These are phyloP conservation scores for Mormyrops boulengeri DNA, from an alignment of 2,797 vertebrate species.

Conservation along the genomic window DNA sequence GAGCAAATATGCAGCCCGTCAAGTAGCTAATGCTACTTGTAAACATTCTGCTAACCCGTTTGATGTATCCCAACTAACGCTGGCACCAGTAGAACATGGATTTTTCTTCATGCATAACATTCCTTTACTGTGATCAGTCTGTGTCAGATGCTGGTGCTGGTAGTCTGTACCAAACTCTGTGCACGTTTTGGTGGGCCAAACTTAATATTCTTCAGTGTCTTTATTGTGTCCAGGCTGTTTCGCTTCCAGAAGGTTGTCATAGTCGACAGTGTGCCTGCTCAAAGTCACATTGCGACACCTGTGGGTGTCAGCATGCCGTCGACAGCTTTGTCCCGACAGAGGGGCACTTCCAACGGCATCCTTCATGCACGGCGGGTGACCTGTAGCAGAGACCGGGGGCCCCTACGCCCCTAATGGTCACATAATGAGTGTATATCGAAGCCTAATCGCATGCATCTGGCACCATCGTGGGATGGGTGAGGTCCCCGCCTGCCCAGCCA, in stretches of 20 bases:
- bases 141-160: neutral
- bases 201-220: neutral
- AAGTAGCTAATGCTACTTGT: neutral
- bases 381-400: neutral
- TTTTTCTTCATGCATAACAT: neutral
- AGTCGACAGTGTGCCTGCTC: neutral
- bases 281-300: neutral
- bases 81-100: neutral
- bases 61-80: neutral
- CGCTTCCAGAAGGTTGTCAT: neutral
- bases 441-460: conserved; percentile 20
- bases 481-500: conserved; percentile 14
- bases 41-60: neutral
- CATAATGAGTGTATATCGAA: conserved; percentile 15
- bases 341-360: neutral
- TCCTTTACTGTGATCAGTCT: neutral
- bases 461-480: neutral
- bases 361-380: neutral
- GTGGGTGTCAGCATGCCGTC: neutral
- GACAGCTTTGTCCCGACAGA: neutral
- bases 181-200: neutral
- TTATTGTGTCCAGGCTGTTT: neutral
- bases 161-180: neutral
- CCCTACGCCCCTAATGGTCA: neutral
- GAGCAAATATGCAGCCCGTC: neutral